Conservation (phyloP, 2,113 vertebrate species). For the Austrofundulus limnaeus region DNA sequence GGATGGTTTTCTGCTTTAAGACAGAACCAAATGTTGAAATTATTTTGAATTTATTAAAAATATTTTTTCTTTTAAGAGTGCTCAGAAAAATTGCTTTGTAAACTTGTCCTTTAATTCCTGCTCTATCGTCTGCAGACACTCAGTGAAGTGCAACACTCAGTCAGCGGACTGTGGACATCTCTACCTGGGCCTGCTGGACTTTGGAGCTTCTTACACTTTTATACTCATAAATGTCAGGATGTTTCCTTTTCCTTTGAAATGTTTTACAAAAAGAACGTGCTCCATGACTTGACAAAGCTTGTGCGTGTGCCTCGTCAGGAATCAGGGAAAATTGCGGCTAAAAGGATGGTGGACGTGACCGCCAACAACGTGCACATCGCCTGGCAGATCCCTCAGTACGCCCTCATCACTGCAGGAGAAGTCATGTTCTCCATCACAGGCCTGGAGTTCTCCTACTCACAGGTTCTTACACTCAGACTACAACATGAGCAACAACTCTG, state of each 20-base stretch:
- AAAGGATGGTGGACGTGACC: constrained; percentile 83
- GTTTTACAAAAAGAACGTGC: too few species aligned
- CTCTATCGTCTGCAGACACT: constrained; percentile 58
- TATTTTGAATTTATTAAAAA: background rate
- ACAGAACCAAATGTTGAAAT: background rate
- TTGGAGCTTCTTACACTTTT: constrained; percentile 86
- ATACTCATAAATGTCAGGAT: constrained; percentile 81
- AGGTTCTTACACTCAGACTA: constrained; percentile 75
- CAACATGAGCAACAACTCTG: background rate
- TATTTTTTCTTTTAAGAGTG: background rate
- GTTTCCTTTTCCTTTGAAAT: background rate
- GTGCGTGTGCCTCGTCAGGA: constrained; percentile 66
- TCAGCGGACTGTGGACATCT: constrained; percentile 61
- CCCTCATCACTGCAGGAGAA: constrained; percentile 88
- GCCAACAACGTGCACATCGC: constrained; percentile 87
- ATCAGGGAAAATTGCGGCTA: constrained; percentile 32
- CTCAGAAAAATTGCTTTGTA: background rate
- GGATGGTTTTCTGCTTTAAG: too few species aligned
- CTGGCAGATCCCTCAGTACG: constrained; percentile 95
- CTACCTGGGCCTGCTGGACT: constrained; percentile 87
- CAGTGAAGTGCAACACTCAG: constrained; percentile 63
- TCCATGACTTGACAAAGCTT: too few species aligned
- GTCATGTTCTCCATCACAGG: constrained; percentile 98
- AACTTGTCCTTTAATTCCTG: background rate
- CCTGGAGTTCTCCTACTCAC: constrained; percentile 97